Conservation (phyloP, 2,113 vertebrate species). For the Cyphomyrus plagiostoma region DNA sequence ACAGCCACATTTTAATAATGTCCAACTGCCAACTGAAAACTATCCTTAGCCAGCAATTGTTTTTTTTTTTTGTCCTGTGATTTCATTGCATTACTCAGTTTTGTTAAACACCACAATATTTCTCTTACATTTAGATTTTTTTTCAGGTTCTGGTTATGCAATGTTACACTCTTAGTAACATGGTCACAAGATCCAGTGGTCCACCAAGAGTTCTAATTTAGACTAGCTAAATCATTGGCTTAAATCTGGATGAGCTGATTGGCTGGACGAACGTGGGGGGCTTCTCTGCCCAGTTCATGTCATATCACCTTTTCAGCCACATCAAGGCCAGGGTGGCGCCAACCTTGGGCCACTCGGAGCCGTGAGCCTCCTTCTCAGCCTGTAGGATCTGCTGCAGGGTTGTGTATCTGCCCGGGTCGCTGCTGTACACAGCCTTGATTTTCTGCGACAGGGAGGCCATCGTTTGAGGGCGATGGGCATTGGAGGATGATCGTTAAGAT, state of each 20-base stretch:
- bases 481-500: background rate
- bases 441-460: constrained; percentile 61
- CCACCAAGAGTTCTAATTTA: background rate
- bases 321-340: constrained; percentile 85
- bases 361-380: constrained; percentile 82
- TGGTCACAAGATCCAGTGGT: background rate
- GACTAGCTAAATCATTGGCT: background rate
- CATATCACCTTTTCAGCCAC: constrained; percentile 87
- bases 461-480: background rate
- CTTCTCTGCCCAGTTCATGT: background rate
- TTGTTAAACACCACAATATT: background rate
- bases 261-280: background rate
- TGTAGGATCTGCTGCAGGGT: constrained; percentile 89
- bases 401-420: constrained; percentile 76
- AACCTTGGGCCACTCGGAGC: constrained; percentile 78
- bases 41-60: background rate
- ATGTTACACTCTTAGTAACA: background rate
- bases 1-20: background rate
- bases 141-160: background rate
- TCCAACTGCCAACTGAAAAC: background rate
- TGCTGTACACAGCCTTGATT: constrained; percentile 85
- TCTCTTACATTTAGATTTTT: background rate
- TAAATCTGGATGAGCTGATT: background rate
- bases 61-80: background rate
- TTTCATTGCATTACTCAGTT: background rate